phyloP scores from a whole-genome alignment of 2,797 vertebrate genomes.

The Pipistrellus pipistrellus region DNA sequence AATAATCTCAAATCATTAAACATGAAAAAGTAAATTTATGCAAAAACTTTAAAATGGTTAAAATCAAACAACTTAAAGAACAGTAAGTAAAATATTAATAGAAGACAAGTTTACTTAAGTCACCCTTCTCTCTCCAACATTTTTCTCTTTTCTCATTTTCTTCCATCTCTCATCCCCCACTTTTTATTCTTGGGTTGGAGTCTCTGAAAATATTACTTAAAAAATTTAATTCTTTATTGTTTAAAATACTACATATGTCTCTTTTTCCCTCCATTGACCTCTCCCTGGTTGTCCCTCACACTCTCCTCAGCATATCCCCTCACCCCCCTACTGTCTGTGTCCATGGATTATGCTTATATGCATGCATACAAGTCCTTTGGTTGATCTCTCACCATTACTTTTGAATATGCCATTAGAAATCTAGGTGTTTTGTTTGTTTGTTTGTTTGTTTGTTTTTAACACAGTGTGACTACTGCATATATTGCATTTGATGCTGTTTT shows the following conservation, averaged over 20 bases:
- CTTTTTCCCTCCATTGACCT: too few relatives aligned
- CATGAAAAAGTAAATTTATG: slow-evolving; percentile 19
- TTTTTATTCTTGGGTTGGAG: not conserved
- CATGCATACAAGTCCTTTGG: too few relatives aligned
- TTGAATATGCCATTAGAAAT: not conserved
- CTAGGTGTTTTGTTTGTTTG: not conserved
- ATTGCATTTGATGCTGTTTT: not conserved
- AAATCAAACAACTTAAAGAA: slow-evolving; percentile 44
- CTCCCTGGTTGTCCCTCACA: fast-evolving
- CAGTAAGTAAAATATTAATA: not conserved
- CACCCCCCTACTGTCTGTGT: too few relatives aligned
- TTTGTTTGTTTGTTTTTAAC: not conserved
- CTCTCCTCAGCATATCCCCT: too few relatives aligned
- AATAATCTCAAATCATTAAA: slow-evolving; percentile 54
- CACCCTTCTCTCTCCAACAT: not conserved
- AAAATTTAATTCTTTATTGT: too few relatives aligned
- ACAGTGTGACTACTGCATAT: not conserved
- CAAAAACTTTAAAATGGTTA: not conserved
- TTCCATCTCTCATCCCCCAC: not conserved
- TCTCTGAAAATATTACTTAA: not conserved
- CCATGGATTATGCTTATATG: too few relatives aligned
- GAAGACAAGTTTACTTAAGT: not conserved
- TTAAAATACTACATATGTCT: too few relatives aligned
- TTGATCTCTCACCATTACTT: too few relatives aligned
- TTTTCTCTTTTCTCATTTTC: not conserved